phyloP scores from a whole-genome alignment of 2,888 invertebrate genomes.

The Coleophora deauratella region DNA sequence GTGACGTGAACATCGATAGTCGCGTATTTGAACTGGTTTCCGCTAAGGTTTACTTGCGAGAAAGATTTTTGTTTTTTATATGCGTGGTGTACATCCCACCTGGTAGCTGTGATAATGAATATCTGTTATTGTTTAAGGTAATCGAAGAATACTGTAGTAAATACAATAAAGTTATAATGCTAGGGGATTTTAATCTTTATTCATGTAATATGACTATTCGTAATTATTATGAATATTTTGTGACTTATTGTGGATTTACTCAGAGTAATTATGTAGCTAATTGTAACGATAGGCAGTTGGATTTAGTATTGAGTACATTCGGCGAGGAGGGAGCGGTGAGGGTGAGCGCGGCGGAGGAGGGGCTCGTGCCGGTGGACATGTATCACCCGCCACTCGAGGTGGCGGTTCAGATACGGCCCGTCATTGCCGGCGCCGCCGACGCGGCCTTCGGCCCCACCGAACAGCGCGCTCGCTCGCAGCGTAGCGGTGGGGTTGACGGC shows the following conservation, averaged over 20 bases:
- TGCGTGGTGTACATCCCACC: too few species aligned
- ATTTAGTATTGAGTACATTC: conserved; percentile 8
- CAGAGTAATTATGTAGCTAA: conserved; percentile 3
- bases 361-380: conserved; percentile 8
- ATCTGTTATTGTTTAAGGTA: too few species aligned
- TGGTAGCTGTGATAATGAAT: too few species aligned
- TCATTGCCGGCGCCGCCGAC: neutral
- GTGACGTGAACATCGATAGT: too few species aligned
- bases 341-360: conserved; percentile 5
- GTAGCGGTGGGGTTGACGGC: neutral
- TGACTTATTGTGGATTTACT: conserved; percentile 1
- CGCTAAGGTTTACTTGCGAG: too few species aligned
- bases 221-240: neutral
- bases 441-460: neutral
- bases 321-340: neutral
- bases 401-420: neutral
- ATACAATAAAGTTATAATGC: neutral
- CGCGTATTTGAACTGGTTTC: too few species aligned
- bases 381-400: conserved; percentile 11
- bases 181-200: neutral
- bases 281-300: conserved; percentile 2
- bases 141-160: too few species aligned
- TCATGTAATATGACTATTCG: neutral
- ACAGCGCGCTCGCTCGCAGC: too few species aligned
- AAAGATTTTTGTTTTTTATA: too few species aligned